Conservation (phyloP, 2,113 vertebrate species). For the Mystacornis crossleyi region DNA sequence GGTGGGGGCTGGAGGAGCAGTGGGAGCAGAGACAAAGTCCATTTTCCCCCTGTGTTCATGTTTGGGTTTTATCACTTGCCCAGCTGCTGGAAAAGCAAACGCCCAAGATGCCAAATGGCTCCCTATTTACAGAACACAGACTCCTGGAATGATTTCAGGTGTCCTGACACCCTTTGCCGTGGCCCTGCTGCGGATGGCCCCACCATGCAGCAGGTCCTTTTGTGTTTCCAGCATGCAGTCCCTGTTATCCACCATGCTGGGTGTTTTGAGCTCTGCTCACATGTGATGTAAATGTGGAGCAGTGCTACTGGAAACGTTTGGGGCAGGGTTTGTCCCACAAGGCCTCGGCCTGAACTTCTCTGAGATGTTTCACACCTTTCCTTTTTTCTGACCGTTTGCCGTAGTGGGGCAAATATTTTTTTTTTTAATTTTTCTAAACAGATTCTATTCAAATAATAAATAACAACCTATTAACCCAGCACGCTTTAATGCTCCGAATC, state of each 20-base stretch:
- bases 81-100: background rate
- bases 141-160: background rate
- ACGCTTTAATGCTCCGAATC: conserved; percentile 60
- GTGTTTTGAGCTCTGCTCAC: background rate
- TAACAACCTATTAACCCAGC: conserved; percentile 66
- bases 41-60: fast-evolving
- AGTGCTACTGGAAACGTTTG: background rate
- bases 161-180: fast-evolving
- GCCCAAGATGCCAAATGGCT: fast-evolving
- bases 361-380: background rate
- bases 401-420: background rate
- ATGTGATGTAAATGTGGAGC: background rate
- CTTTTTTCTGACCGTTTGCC: background rate
- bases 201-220: background rate
- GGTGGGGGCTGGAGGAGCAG: background rate
- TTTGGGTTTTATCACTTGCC: background rate
- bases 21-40: background rate
- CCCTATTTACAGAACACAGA: fast-evolving
- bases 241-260: background rate
- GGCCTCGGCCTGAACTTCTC: background rate
- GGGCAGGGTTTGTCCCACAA: background rate
- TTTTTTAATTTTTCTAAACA: background rate
- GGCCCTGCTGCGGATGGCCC: background rate
- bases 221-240: background rate
- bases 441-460: conserved; percentile 53